Evolutionary conservation across 2,113 vertebrate genomes (phyloP), one percentile per base, ranked within the genome.

Genomic region (Pan troglodytes): DNA sequence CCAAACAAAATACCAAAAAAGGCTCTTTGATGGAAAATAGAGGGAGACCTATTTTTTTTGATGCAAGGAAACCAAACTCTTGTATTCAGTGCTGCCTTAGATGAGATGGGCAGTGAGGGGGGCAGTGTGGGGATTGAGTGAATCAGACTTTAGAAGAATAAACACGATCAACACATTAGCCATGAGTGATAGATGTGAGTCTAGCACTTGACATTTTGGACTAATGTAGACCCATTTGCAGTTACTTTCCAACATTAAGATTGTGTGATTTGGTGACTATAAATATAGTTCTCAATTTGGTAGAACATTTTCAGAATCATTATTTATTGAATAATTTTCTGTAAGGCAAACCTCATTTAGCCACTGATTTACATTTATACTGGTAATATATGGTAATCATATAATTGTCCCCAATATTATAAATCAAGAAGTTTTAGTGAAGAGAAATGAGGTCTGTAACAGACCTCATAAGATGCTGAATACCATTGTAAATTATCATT

Each of bases 261-360:
- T 27, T 73, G 27, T 72, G 22, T 64, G 25, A 50, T 4, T 75
- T 10, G 30, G 3, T 32, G 7, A 76, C 32, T 45, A 40, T 55
- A 75, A 84, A 75, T 93, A 57, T 50, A 35, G 48, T 13, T 5
- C 8, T 88, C 48, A 40, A 80, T 87, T 87, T 75, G 8, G 30
- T 64, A 52, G 38, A 70, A 61, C 3, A 90, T 32, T 81, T 76
- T 93, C n/a, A 80, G 43, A 76, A 93, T 57, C 75, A 92, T 70
- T 79, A 35, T 11, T 8, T 32, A 48, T 43, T n/a, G 7, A 89
- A 57, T 76, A 9, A 76, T 84, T 64, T 70, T 96, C 40, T 50
- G 57, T 85, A 73, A 92, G 8, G 7, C 16, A 86, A 38, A 83
- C 3, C 38, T n/a, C 35, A 35, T 78, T 43, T 70, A 59, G 38